Evolutionary conservation across 2,113 vertebrate genomes (phyloP).

Genomic region (Phyllopteryx taeniolatus): DNA sequence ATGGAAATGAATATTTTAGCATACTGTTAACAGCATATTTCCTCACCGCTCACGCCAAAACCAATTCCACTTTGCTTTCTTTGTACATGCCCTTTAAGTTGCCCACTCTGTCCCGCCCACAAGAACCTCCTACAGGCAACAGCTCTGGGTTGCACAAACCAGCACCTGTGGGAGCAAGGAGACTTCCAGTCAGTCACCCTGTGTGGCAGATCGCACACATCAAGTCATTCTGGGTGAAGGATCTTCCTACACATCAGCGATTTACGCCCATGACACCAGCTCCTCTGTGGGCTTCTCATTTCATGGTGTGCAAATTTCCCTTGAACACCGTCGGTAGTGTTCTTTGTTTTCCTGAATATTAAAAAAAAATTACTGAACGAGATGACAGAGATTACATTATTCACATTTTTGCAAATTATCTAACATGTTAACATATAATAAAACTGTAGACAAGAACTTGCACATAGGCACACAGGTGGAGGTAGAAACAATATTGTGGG

Average conservation of each 20-base stretch:
- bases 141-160: slow-evolving; percentile 17
- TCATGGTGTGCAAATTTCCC: slow-evolving; percentile 48
- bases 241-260: slow-evolving; percentile 28
- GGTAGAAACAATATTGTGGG: too few species aligned
- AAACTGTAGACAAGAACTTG: too few species aligned
- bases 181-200: slow-evolving; percentile 44
- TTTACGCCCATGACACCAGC: slow-evolving; percentile 44
- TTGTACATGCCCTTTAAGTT: slow-evolving; percentile 4
- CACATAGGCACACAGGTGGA: too few species aligned
- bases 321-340: slow-evolving; percentile 39
- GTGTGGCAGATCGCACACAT: slow-evolving; percentile 23
- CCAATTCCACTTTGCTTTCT: slow-evolving; percentile 38
- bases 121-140: slow-evolving; percentile 11
- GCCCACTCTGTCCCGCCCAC: neutral
- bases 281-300: slow-evolving; percentile 28
- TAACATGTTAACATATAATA: too few species aligned
- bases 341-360: too few species aligned
- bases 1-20: slow-evolving; percentile 55
- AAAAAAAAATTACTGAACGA: too few species aligned
- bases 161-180: slow-evolving; percentile 44
- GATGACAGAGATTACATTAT: too few species aligned
- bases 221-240: slow-evolving; percentile 37
- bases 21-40: slow-evolving; percentile 46
- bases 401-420: too few species aligned
- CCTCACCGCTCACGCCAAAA: slow-evolving; percentile 41